Percentiles rank a stretch among this genome's conserved stretches.
Evolutionary conservation across 2,888 invertebrate genomes (phyloP).

Genomic region (Ryuthela nishihirai): DNA sequence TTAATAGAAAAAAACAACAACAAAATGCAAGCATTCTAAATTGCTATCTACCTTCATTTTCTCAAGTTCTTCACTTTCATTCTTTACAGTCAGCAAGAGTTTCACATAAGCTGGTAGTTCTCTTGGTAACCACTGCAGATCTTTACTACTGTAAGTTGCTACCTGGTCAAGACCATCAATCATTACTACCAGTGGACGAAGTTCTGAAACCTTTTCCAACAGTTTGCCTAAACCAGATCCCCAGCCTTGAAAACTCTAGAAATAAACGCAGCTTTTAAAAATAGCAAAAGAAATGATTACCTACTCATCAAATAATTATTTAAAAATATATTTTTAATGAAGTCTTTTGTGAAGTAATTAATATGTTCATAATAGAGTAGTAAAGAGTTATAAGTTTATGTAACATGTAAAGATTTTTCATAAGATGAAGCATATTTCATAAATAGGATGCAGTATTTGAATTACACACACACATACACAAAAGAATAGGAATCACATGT

Average conservation of each 20-base stretch:
- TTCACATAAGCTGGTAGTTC: conserved; percentile 70
- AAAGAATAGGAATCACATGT: too few relatives aligned
- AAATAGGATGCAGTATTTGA: too few relatives aligned
- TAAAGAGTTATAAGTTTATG: too few relatives aligned
- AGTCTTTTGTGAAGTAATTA: too few relatives aligned
- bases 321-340: too few relatives aligned
- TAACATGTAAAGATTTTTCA: too few relatives aligned
- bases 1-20: not conserved
- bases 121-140: conserved; percentile 71
- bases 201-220: conserved; percentile 57
- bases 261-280: too few relatives aligned
- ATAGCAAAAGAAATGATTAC: too few relatives aligned
- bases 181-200: conserved; percentile 60
- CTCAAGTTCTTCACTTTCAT: conserved; percentile 49
- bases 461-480: too few relatives aligned
- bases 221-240: conserved; percentile 56
- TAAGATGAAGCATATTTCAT: too few relatives aligned
- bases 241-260: conserved; percentile 35
- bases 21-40: not conserved
- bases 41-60: conserved; percentile 32
- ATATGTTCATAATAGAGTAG: too few relatives aligned
- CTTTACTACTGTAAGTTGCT: conserved; percentile 56
- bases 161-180: conserved; percentile 73
- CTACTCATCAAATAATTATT: too few relatives aligned
- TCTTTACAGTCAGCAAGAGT: conserved; percentile 68